Conservation (phyloP, 2,113 vertebrate genomes). For the Aviceda subcristata region DNA sequence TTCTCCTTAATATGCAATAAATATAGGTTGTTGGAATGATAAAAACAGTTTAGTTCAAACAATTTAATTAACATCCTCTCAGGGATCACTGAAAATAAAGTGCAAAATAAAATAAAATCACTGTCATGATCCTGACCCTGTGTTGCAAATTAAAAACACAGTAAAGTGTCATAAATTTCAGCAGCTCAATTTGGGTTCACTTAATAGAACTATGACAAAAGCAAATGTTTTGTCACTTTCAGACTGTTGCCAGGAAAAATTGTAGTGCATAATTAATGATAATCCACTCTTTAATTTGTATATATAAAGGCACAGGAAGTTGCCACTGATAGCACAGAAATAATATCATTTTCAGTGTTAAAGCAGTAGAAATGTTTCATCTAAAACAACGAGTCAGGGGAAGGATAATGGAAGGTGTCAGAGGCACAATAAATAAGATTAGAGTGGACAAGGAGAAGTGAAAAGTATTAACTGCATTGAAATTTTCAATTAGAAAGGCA, state of each 20-base stretch:
- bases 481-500: slow-evolving; percentile 60
- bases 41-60: slow-evolving; percentile 73
- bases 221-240: slow-evolving; percentile 79
- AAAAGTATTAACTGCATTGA: slow-evolving; percentile 49
- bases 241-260: slow-evolving; percentile 73
- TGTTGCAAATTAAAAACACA: slow-evolving; percentile 72
- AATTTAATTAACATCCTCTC: slow-evolving; percentile 74
- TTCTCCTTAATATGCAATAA: slow-evolving; percentile 67
- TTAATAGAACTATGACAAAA: slow-evolving; percentile 77
- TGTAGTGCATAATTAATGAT: slow-evolving; percentile 77
- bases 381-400: slow-evolving; percentile 53
- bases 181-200: slow-evolving; percentile 71
- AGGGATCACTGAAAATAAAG: slow-evolving; percentile 67
- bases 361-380: slow-evolving; percentile 51
- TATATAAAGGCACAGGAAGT: slow-evolving; percentile 61
- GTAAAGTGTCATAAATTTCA: slow-evolving; percentile 70
- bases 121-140: slow-evolving; percentile 70
- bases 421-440: slow-evolving; percentile 69
- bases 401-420: slow-evolving; percentile 69
- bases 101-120: slow-evolving; percentile 68
- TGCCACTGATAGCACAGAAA: slow-evolving; percentile 64
- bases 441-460: slow-evolving; percentile 60
- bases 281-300: slow-evolving; percentile 72
- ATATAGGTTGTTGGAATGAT: slow-evolving; percentile 61
- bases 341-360: slow-evolving; percentile 54